phyloP scores from a whole-genome alignment of 2,113 vertebrate species.

The Pelodiscus sinensis region DNA sequence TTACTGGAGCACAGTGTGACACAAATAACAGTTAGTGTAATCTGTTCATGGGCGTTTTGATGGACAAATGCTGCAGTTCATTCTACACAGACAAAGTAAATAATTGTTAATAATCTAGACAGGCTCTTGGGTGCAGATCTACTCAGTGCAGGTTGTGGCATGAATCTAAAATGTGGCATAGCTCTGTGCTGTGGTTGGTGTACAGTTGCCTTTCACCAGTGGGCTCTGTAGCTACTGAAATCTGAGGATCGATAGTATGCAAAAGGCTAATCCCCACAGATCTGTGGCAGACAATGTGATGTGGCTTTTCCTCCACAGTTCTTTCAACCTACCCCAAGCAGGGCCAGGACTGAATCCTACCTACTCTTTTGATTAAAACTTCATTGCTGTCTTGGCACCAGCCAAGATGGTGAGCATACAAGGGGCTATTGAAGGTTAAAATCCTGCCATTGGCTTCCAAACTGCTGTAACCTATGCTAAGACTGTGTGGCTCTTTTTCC shows the following conservation, averaged over 20 bases:
- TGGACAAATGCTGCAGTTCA: background rate
- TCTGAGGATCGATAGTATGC: background rate
- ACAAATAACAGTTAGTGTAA: background rate
- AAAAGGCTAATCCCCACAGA: background rate
- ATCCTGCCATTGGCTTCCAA: background rate
- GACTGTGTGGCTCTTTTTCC: background rate
- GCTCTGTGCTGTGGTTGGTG: background rate
- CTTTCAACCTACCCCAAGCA: background rate
- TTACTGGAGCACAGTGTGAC: background rate
- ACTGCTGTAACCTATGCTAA: background rate
- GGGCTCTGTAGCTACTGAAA: background rate
- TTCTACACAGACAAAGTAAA: background rate
- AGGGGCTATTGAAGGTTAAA: background rate
- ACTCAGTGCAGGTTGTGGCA: background rate
- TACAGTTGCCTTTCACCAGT: background rate
- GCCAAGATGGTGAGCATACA: background rate
- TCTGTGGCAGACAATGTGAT: background rate
- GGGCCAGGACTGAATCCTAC: background rate
- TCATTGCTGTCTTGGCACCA: background rate
- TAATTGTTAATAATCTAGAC: background rate
- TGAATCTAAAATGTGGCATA: background rate
- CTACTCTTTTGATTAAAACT: constrained; percentile 2
- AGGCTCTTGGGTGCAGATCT: background rate
- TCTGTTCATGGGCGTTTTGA: background rate
- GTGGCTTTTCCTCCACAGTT: background rate